These are phyloP conservation scores for Vesta saturnalis DNA, from an alignment of 2,888 invertebrate genomes.

Conservation along the genomic window DNA sequence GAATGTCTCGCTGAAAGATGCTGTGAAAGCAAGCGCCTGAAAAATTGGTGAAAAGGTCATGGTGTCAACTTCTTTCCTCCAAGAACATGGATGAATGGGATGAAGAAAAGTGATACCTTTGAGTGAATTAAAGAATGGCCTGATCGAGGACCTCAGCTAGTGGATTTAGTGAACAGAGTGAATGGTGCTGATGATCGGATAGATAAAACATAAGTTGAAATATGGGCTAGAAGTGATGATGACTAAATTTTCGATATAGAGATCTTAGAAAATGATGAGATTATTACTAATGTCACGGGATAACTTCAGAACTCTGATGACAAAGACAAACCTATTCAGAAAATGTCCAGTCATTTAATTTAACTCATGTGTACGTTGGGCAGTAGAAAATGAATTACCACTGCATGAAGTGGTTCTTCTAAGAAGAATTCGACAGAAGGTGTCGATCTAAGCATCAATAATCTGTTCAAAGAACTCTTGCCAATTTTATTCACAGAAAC, in stretches of 20 bases:
- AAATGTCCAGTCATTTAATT: not conserved
- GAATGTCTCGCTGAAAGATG: too few relatives aligned
- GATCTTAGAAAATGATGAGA: not conserved
- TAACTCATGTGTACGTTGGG: not conserved
- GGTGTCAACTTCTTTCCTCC: too few relatives aligned
- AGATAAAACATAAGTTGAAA: not conserved
- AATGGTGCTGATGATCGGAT: not conserved
- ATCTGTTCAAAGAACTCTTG: too few relatives aligned
- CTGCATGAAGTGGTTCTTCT: not conserved
- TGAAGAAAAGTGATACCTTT: not conserved
- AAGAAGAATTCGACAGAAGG: too few relatives aligned
- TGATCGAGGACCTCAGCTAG: too few relatives aligned
- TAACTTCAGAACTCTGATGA: too few relatives aligned
- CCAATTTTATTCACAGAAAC: too few relatives aligned
- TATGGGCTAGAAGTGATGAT: not conserved
- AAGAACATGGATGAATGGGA: not conserved
- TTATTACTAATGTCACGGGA: not conserved
- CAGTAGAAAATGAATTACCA: not conserved
- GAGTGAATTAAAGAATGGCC: not conserved
- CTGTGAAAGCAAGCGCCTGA: not conserved
- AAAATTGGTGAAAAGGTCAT: too few relatives aligned
- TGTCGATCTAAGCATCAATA: too few relatives aligned
- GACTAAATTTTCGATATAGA: not conserved
- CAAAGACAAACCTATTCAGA: not conserved
- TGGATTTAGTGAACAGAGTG: not conserved